These are phyloP conservation scores for Geopemphigus sp. DNA, from an alignment of 1,140 invertebrate species.

Conservation along the genomic window DNA sequence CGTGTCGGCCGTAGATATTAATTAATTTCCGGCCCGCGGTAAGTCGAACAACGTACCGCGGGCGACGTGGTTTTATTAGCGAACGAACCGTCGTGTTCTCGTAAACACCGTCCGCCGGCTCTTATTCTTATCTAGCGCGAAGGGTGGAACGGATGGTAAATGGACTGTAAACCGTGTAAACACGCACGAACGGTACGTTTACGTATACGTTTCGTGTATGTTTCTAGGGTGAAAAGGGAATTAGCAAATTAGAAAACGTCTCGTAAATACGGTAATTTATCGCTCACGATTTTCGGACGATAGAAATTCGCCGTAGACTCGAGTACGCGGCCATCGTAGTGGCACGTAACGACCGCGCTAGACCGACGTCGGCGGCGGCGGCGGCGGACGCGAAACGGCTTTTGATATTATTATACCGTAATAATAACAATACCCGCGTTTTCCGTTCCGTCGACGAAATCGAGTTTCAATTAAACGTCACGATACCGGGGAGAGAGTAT, in stretches of 20 bases:
- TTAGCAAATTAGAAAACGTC: constrained; percentile 43
- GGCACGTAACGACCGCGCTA: no score
- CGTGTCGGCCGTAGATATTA: background rate
- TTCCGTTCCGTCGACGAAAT: background rate
- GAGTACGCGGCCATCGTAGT: background rate
- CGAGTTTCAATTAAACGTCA: background rate
- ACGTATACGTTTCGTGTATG: background rate
- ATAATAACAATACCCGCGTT: no score
- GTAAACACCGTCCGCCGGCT: background rate
- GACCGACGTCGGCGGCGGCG: no score
- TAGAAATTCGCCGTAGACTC: constrained; percentile 3
- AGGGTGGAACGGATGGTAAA: constrained; percentile 16
- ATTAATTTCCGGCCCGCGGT: constrained; percentile 1
- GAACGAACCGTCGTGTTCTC: no score
- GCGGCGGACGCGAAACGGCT: background rate
- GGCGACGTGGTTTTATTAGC: constrained; percentile 16
- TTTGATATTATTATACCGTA: background rate
- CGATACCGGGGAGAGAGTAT: background rate
- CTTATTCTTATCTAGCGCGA: background rate
- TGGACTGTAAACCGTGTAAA: background rate
- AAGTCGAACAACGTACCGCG: background rate
- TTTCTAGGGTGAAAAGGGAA: background rate
- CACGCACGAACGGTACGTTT: background rate
- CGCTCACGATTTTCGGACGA: background rate
- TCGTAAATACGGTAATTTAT: constrained; percentile 26